These are phyloP conservation scores for Ageneiosus marmoratus DNA, from an alignment of 2,113 vertebrate genomes.

Conservation along the genomic window DNA sequence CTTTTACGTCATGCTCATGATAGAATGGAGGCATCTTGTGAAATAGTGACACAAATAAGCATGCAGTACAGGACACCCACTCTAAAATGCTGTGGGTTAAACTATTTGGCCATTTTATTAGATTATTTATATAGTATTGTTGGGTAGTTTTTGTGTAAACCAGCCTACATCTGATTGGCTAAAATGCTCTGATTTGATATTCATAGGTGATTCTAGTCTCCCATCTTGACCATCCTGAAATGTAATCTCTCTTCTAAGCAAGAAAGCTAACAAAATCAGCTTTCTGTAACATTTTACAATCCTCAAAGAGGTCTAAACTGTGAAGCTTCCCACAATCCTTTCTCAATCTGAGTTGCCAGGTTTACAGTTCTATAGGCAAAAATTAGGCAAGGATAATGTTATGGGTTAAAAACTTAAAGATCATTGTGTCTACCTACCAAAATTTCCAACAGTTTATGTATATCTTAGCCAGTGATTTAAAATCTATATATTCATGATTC, in stretches of 20 bases:
- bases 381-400: neutral
- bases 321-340: neutral
- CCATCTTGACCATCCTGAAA: neutral
- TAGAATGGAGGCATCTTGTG: neutral
- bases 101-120: no score
- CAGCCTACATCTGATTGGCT: neutral
- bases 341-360: neutral
- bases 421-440: neutral
- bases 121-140: neutral
- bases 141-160: neutral
- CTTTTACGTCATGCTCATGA: neutral
- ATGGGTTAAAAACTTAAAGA: neutral
- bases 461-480: neutral
- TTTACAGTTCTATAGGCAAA: neutral
- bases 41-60: neutral
- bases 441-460: neutral
- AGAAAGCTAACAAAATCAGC: neutral
- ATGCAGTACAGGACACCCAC: neutral
- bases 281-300: neutral
- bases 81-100: neutral
- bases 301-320: neutral
- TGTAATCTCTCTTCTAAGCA: neutral
- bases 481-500: neutral
- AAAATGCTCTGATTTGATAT: neutral
- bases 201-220: neutral